Evolutionary conservation across 2,888 invertebrate species (phyloP), one percentile per base, ranked within the genome.

Genomic region (Melinopterus prodromus): DNA sequence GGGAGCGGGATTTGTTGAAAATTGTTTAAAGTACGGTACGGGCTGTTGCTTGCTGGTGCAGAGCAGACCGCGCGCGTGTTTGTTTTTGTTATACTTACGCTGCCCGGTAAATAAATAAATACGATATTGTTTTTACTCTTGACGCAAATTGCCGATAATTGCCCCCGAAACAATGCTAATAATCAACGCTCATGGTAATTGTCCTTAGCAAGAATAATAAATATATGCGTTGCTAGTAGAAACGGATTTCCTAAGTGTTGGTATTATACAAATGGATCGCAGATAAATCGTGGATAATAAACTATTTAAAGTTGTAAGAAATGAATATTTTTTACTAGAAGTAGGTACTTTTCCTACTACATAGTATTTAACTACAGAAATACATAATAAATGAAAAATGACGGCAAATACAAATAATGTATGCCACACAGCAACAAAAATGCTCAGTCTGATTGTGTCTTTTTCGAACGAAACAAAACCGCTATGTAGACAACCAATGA

Each of bases 1-100:
- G 37, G 72, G 72, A 72, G 36, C 35, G 36, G 36, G 74, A 74
- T 74, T 74, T 74, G 36, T 35, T 74, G 74, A 74, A 74, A 74
- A 74, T 37, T 26, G 53, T 53, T 53, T 53, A 53, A 53, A 53
- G 7, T 53, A 53, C 53, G 53, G 7, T 53, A 12, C 53, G 53
- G 53, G 53, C 53, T 53, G 53, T 6, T 53, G 53, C 53, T 53
- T 53, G 12, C 53, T 53, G 53, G 9, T 53, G 53, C 53, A 1
- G 12, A 53, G 53, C 53, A 53, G 53, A 53, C 53, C 1, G 53
- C 53, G 12, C 53, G 9, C 53, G 53, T 53, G 53, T 53, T 53
- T 53, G 53, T 53, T 53, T 53, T 53, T 53, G 53, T 53, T 53
- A 53, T 9, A 53, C 53, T 53, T 53, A 53, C 53, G 53, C 53